phyloP scores from a whole-genome alignment of 2,888 invertebrate species.

The Periphyllus acericola region DNA sequence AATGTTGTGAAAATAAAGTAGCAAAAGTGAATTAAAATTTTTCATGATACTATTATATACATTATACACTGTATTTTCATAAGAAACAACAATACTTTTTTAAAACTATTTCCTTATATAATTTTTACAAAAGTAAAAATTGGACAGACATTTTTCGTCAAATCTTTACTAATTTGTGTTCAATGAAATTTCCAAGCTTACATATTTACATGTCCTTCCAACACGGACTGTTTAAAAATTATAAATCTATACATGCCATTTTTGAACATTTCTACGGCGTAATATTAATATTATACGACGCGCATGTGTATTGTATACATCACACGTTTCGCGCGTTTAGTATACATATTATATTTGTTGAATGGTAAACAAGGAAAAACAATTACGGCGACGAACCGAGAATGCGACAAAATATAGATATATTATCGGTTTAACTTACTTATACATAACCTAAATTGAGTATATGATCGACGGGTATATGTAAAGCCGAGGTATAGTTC shows the following conservation, averaged over 20 bases:
- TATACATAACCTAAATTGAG: too few species aligned
- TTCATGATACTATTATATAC: too few species aligned
- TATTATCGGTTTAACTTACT: background rate
- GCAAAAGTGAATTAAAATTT: too few species aligned
- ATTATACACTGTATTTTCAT: background rate
- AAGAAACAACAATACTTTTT: background rate
- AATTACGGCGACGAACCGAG: background rate
- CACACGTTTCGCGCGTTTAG: too few species aligned
- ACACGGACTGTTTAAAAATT: background rate
- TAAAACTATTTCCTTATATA: too few species aligned
- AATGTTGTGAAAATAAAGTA: too few species aligned
- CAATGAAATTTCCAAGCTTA: background rate
- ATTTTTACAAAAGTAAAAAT: too few species aligned
- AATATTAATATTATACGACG: background rate
- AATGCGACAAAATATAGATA: background rate
- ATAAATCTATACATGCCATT: background rate
- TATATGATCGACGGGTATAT: too few species aligned
- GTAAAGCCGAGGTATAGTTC: too few species aligned
- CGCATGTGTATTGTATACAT: too few species aligned
- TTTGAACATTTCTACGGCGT: background rate
- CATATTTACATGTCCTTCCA: background rate
- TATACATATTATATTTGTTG: background rate
- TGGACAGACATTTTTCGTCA: background rate
- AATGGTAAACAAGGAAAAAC: background rate
- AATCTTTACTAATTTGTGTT: background rate